Evolutionary conservation across 2,888 invertebrate species (phyloP), one percentile per base, ranked within the genome.

Genomic region (Acanthosoma haemorrhoidale): DNA sequence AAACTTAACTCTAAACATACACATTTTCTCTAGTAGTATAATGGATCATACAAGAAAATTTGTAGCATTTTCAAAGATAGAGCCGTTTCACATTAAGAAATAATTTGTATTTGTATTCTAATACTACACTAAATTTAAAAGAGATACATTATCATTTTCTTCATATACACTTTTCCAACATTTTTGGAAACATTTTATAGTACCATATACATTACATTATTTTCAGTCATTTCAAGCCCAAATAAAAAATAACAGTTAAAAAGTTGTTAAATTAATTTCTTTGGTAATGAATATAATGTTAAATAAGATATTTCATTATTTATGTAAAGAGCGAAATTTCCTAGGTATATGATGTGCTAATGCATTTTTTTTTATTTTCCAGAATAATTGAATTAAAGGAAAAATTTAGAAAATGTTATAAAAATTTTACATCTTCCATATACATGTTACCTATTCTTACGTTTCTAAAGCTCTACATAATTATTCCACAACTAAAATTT

Each of bases 41-140:
- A 61, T 38, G 36, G 61, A 36, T 36, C 36, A 61, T 61, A 61
- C 36, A 36, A 61, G 36, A 34, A 38, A 51, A 51, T n/a, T 51
- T 51, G 51, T 51, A 51, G 51, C 34, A 61, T 32, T 61, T 61
- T 36, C 60, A 61, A 36, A 38, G 34, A 61, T 61, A 61, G 61
- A 61, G 61, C 61, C 61, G 61, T 61, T 61, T 61, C 11, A 32
- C 29, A 15, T 34, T 61, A 61, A 1, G 16, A 51, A 51, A 51
- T 51, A 51, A 2, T 13, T 51, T 51, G 25, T 25, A 25, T 51
- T n/a, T 51, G 51, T 13, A 51, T 51, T n/a, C n/a, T n/a, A 51
- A 51, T 51, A 51, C 21, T 51, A 51, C 21, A 11, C 16, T 43
- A 41, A 21, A 21, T 51, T 51, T 3, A 51, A 51, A 25, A 51